Evolutionary conservation across 2,888 invertebrate species (phyloP).

Genomic region (Crossocerus cetratus): DNA sequence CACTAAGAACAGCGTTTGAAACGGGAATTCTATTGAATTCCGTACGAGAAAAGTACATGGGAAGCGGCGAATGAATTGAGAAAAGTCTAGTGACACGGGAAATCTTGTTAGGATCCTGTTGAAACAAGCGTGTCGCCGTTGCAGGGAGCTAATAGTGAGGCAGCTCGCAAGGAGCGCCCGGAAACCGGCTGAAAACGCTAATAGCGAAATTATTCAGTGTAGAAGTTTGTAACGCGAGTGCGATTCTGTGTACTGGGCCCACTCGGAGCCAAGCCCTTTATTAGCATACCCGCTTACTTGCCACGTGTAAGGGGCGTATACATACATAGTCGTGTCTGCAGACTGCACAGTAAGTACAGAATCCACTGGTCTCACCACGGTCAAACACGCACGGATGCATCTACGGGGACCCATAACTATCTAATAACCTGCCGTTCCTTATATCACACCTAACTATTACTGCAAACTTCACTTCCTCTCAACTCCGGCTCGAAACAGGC

Average conservation of each 20-base stretch:
- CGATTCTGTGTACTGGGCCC: constrained; percentile 72
- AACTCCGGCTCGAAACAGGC: too few species aligned
- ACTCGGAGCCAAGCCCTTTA: constrained; percentile 67
- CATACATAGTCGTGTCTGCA: constrained; percentile 35
- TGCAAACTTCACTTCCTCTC: constrained; percentile 40
- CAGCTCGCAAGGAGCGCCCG: not conserved
- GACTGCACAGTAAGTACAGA: constrained; percentile 23
- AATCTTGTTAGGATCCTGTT: not conserved
- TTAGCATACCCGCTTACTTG: constrained; percentile 69
- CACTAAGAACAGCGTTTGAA: too few species aligned
- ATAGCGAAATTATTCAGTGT: constrained; percentile 74
- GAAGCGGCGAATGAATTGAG: too few species aligned
- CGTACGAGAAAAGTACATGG: too few species aligned
- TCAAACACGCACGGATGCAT: constrained; percentile 54
- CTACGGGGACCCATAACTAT: constrained; percentile 72
- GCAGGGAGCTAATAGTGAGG: not conserved
- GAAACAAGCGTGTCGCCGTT: not conserved
- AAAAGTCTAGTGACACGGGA: too few species aligned
- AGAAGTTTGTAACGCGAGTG: constrained; percentile 73
- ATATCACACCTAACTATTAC: constrained; percentile 61
- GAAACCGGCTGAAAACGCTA: constrained; percentile 60
- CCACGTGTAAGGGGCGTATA: constrained; percentile 36
- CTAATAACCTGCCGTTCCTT: constrained; percentile 73
- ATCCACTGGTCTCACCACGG: constrained; percentile 41
- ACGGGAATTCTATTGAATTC: too few species aligned